A percentile compares a stretch with the other conserved stretches of the same genome.
phyloP scores from a whole-genome alignment of 2,888 invertebrate genomes.

The Zele albiditarsus region DNA sequence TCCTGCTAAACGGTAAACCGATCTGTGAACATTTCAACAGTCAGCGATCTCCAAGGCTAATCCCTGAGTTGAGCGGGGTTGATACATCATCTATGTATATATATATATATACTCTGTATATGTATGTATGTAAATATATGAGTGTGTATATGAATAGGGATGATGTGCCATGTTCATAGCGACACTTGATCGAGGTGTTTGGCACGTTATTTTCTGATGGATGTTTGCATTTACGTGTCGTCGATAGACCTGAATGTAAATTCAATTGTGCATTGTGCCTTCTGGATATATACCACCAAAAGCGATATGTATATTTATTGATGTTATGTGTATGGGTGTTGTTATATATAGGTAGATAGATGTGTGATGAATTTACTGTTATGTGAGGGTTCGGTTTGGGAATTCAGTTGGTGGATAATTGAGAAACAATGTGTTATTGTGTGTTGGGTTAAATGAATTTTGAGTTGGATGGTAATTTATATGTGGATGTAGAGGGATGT shows the following conservation, averaged over 20 bases:
- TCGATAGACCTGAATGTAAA: conserved; percentile 31
- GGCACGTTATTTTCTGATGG: conserved; percentile 22
- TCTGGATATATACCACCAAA: background rate
- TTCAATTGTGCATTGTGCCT: conserved; percentile 17
- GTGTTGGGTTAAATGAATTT: conserved; percentile 26
- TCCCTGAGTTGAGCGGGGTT: conserved; percentile 67
- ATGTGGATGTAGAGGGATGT: conserved; percentile 6
- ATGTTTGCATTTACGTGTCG: background rate
- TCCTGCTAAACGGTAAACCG: conserved; percentile 72
- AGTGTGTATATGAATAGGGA: too few species aligned
- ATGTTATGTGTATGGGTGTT: background rate
- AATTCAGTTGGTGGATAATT: conserved; percentile 21
- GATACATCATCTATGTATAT: conserved; percentile 61
- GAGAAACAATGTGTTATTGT: conserved; percentile 17
- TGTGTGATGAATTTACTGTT: background rate
- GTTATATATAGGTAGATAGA: background rate
- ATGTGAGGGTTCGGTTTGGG: background rate
- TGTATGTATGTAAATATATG: background rate
- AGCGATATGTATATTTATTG: background rate
- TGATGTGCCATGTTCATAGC: conserved; percentile 37
- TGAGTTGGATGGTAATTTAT: conserved; percentile 25
- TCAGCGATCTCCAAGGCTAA: conserved; percentile 72
- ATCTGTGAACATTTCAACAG: conserved; percentile 73
- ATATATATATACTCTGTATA: conserved; percentile 46
- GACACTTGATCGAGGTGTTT: conserved; percentile 38